Evolutionary conservation across 2,888 invertebrate species (phyloP).

Genomic region (Acholoe squamosa): DNA sequence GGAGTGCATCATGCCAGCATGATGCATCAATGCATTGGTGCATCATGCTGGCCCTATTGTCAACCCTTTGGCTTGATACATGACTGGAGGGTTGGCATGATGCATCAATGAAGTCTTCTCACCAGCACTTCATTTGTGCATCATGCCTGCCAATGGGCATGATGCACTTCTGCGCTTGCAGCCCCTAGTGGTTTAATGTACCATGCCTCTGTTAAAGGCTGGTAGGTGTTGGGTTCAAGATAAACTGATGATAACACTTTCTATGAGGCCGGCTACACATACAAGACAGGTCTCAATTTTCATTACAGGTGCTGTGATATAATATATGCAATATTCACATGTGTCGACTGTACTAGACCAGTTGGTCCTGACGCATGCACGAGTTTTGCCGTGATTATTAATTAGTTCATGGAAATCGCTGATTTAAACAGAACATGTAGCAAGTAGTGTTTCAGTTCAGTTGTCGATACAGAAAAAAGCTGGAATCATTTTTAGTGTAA

Average conservation of each 20-base stretch:
- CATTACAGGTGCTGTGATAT: constrained; percentile 53
- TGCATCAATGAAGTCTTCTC: no score
- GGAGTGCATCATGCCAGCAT: no score
- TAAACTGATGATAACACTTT: background rate
- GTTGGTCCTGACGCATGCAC: background rate
- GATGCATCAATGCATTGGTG: no score
- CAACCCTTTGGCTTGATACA: no score
- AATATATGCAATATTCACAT: constrained; percentile 56
- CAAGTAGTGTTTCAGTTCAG: background rate
- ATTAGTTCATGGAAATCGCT: background rate
- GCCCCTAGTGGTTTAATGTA: no score
- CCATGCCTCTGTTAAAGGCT: background rate
- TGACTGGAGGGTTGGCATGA: no score
- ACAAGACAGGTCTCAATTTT: background rate
- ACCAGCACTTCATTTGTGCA: no score
- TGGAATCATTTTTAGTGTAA: background rate
- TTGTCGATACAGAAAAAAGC: background rate
- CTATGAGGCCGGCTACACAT: background rate
- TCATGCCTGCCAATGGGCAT: no score
- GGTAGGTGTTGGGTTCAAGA: background rate
- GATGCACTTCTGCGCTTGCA: no score
- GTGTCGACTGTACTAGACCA: constrained; percentile 20
- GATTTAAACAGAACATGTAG: background rate
- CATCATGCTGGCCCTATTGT: no score
- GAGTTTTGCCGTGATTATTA: constrained; percentile 13